Evolutionary conservation across 2,113 vertebrate species (phyloP), one percentile per base, ranked within the genome.

Genomic region (Alaudala cheleensis): DNA sequence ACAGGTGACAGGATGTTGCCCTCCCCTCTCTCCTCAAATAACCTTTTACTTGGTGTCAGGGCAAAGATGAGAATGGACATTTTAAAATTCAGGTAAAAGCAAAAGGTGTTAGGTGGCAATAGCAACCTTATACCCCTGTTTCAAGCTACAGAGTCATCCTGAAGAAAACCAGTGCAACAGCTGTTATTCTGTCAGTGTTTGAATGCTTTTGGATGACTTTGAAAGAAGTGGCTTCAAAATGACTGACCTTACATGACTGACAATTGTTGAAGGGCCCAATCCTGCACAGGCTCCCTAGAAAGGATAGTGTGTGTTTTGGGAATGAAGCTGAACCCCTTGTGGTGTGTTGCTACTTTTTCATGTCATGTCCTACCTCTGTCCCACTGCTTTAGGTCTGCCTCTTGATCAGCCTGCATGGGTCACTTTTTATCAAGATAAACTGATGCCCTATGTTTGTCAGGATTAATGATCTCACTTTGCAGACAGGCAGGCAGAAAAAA

Each of bases 211-310:
- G n/a, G 20, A 34, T 69, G 16, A 25, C 39, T 79, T 71, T 17
- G 39, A 29, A 66, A 45, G 7, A 58, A 67, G 37, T 39, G 10
- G 5, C 56, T 86, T 65, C 53, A 56, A 44, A 80, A 33, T 1
- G 26, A 60, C 18, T 29, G 40, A 25, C 74, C 33, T 93, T 56
- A 18, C n/a, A 77, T 6, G 25, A 11, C 12, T 83, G 26, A 19
- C 2, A 3, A 1, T 37, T 74, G 53, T 10, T 85, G 50, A 29
- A 39, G 50, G n/a, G 5, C 29, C 25, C 0, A 0, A 10, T 77
- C 50, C 62, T 82, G 64, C 50, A 37, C 3, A 25, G n/a, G 4
- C 7, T 53, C n/a, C 69, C 67, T 39, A 50, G 47, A 67, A 57
- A 67, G 53, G 21, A 14, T 1, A 15, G 24, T 17, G 14, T 72